Evolutionary conservation across 2,113 vertebrate species (phyloP).

Genomic region (Parotia lawesii): DNA sequence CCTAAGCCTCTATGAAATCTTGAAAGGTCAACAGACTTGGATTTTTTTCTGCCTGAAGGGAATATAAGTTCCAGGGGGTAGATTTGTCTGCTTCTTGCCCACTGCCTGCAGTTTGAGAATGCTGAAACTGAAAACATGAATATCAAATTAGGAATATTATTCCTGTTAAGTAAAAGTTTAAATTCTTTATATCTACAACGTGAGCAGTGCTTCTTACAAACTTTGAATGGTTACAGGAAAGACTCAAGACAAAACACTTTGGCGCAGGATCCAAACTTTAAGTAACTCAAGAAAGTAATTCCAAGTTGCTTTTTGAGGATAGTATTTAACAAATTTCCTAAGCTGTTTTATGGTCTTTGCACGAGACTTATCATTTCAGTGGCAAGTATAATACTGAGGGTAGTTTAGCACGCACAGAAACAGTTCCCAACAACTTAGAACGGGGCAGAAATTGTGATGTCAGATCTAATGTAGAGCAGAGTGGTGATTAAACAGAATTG

Average conservation of each 20-base stretch:
- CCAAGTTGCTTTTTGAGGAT: background rate
- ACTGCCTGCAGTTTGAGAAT: background rate
- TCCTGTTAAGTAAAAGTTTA: background rate
- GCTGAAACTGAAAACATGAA: background rate
- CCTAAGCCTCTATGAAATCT: background rate
- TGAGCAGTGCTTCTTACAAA: background rate
- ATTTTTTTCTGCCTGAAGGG: background rate
- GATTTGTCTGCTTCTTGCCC: background rate
- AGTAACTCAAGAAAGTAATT: background rate
- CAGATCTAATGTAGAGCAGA: background rate
- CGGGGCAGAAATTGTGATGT: background rate
- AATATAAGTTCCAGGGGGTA: background rate
- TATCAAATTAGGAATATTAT: background rate
- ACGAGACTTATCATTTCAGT: background rate
- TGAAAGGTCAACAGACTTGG: constrained; percentile 15
- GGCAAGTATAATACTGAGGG: background rate
- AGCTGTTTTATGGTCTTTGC: background rate
- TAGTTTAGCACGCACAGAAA: background rate
- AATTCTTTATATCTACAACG: background rate
- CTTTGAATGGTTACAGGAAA: background rate
- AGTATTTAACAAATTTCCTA: background rate
- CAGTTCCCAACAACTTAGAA: background rate
- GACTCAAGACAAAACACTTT: background rate
- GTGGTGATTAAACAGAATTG: background rate
- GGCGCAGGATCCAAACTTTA: background rate